A percentile compares a stretch with the other conserved stretches of the same genome.
Conservation (phyloP, 2,797 vertebrate genomes). For the Platalea minor region DNA sequence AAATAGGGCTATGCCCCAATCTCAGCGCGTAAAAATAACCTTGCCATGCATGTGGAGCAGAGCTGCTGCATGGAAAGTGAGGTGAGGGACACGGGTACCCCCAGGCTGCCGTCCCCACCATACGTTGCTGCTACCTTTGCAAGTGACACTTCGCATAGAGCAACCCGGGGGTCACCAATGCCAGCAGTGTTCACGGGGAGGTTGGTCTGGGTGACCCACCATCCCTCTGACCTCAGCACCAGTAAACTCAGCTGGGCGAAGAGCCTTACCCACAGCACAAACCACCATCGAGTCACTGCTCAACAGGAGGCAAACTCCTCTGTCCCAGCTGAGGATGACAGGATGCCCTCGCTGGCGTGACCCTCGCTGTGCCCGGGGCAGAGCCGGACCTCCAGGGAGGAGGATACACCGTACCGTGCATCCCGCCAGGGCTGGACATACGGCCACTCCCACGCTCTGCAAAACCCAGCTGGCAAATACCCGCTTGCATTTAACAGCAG, state of each 20-base stretch:
- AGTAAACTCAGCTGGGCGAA: not conserved
- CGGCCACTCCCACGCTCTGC: rapidly evolving
- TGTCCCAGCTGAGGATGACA: rapidly evolving
- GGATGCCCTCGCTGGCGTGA: rapidly evolving
- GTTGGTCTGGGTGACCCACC: not conserved
- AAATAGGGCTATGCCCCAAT: not conserved
- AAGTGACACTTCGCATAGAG: not conserved
- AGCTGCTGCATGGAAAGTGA: rapidly evolving
- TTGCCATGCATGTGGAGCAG: rapidly evolving
- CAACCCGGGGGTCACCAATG: rapidly evolving
- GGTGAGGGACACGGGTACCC: not conserved
- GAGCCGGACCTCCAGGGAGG: not conserved
- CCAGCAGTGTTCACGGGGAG: rapidly evolving
- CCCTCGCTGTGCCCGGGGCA: rapidly evolving
- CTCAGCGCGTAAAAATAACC: not conserved
- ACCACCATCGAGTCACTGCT: rapidly evolving
- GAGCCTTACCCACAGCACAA: not conserved
- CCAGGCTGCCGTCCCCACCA: not conserved
- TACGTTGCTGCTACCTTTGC: rapidly evolving
- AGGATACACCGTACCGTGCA: rapidly evolving
- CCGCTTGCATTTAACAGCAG: not conserved
- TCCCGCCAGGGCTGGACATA: not conserved
- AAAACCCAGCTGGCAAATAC: not conserved
- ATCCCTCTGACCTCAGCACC: not conserved
- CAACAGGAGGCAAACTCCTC: not conserved